phyloP scores from a whole-genome alignment of 2,113 vertebrate genomes.

The Enhydra lutris region DNA sequence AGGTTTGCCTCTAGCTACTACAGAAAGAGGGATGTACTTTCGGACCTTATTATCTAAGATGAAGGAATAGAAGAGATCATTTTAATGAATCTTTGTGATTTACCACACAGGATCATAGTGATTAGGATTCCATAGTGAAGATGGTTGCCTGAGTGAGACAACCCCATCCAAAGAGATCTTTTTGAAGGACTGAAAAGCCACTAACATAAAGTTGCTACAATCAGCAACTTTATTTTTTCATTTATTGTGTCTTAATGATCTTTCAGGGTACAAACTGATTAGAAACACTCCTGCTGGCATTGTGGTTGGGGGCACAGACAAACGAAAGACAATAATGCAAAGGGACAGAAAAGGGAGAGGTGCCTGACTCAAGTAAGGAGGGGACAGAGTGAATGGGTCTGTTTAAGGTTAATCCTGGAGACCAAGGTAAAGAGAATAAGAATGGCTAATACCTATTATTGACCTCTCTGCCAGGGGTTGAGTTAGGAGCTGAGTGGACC shows the following conservation, averaged over 20 bases:
- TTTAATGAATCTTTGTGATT: neutral
- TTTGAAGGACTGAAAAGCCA: neutral
- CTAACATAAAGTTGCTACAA: neutral
- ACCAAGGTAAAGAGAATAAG: neutral
- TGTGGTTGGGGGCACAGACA: neutral
- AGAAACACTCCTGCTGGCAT: neutral
- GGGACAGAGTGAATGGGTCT: neutral
- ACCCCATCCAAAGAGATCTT: neutral
- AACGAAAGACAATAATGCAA: neutral
- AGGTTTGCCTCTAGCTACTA: neutral
- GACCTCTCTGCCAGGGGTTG: neutral
- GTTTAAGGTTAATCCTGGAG: neutral
- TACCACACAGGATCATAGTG: neutral
- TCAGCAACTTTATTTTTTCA: neutral
- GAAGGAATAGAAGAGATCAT: neutral
- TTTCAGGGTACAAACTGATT: neutral
- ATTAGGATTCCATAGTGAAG: neutral
- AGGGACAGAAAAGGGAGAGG: neutral
- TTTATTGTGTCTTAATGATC: neutral
- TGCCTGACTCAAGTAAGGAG: neutral
- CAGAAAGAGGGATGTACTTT: neutral
- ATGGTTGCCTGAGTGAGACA: neutral
- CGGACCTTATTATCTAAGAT: neutral
- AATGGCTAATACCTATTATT: neutral
- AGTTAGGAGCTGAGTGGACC: neutral